phyloP scores from a whole-genome alignment of 2,888 invertebrate genomes.

The Diabrotica balteata region DNA sequence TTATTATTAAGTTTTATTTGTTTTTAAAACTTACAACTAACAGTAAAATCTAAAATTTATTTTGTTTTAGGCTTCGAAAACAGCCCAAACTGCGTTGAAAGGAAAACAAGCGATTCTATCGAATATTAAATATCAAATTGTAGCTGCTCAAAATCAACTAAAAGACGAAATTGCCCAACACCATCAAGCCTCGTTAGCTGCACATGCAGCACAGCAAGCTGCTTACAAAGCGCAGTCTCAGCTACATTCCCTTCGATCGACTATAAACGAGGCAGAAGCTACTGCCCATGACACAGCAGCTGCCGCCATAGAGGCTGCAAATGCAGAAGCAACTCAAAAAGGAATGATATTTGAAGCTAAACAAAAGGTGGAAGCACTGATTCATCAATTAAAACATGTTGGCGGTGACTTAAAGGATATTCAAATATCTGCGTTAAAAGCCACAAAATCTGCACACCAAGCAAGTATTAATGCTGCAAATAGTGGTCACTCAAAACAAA shows the following conservation, averaged over 20 bases:
- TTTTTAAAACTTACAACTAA: no score
- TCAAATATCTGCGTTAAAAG: slow-evolving; percentile 71
- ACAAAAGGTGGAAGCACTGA: slow-evolving; percentile 69
- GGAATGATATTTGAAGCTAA: slow-evolving; percentile 64
- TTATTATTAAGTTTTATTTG: no score
- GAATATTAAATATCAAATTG: slow-evolving; percentile 72
- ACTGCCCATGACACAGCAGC: slow-evolving; percentile 40
- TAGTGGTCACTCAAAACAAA: slow-evolving; percentile 49
- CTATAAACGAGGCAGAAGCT: slow-evolving; percentile 60
- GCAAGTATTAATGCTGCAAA: slow-evolving; percentile 76
- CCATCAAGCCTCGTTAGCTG: slow-evolving; percentile 72
- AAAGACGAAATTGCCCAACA: slow-evolving; percentile 73
- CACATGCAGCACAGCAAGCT: slow-evolving; percentile 71
- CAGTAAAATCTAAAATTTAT: not conserved
- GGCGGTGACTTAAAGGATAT: slow-evolving; percentile 76
- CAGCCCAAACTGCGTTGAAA: slow-evolving; percentile 68
- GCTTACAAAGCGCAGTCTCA: slow-evolving; percentile 73
- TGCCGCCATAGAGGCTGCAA: slow-evolving; percentile 40
- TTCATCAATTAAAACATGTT: slow-evolving; percentile 71
- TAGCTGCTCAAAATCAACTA: slow-evolving; percentile 70
- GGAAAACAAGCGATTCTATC: slow-evolving; percentile 64
- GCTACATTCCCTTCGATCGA: slow-evolving; percentile 72
- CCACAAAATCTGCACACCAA: slow-evolving; percentile 70
- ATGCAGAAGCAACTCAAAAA: slow-evolving; percentile 43
- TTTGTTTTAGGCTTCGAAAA: slow-evolving; percentile 65